phyloP scores from a whole-genome alignment of 2,113 vertebrate species.

The Pteruthius melanotis region DNA sequence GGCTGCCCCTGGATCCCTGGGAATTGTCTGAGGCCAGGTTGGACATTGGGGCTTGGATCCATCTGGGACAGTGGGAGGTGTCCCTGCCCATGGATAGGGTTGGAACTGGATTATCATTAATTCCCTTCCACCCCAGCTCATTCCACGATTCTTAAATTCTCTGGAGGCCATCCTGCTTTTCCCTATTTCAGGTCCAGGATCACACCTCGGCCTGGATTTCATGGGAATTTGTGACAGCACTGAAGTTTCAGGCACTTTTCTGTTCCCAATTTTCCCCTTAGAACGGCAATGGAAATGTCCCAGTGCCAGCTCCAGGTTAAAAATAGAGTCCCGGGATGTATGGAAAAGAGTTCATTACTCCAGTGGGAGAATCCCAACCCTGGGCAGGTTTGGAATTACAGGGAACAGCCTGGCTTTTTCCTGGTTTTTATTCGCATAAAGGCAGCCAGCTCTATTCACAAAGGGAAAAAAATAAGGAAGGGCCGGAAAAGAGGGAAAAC shows the following conservation, averaged over 20 bases:
- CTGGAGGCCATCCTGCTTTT: background rate
- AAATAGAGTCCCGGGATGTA: background rate
- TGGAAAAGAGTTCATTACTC: background rate
- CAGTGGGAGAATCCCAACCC: background rate
- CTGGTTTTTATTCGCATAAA: background rate
- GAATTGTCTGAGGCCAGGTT: fast-evolving
- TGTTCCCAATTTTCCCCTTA: background rate
- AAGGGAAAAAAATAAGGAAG: too few species aligned
- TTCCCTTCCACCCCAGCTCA: background rate
- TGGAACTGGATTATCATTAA: background rate
- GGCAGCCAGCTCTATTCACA: background rate
- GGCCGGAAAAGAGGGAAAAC: background rate
- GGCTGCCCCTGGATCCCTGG: background rate
- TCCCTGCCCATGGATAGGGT: background rate
- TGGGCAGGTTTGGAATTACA: background rate
- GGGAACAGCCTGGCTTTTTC: background rate
- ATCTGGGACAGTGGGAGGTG: fast-evolving
- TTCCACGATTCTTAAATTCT: background rate
- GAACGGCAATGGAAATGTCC: background rate
- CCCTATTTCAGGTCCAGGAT: background rate
- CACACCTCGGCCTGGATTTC: background rate
- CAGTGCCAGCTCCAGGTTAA: background rate
- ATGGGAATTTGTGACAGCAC: background rate
- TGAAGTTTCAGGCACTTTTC: background rate
- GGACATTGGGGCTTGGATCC: background rate